Percentiles rank a stretch among this genome's conserved stretches.
Conservation (phyloP, 2,888 invertebrate genomes). For the Drosophila pseudotalamancana region DNA sequence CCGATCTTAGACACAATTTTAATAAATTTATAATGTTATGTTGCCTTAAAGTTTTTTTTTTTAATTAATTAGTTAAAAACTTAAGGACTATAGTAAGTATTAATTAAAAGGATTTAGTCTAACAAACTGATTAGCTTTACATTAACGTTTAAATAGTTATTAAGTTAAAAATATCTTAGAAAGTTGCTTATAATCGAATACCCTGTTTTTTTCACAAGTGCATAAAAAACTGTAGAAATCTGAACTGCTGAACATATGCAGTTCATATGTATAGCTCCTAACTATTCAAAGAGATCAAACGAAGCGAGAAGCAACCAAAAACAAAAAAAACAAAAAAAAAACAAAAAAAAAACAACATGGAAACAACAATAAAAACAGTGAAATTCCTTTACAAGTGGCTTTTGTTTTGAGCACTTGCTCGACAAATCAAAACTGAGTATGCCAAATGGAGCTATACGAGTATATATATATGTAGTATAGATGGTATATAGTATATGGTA, state of each 20-base stretch:
- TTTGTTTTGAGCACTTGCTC: constrained; percentile 52
- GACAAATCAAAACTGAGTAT: constrained; percentile 51
- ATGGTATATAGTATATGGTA: constrained; percentile 32
- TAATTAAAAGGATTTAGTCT: too few relatives aligned
- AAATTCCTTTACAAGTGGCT: constrained; percentile 48
- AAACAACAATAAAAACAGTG: constrained; percentile 16
- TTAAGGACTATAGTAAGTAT: too few relatives aligned
- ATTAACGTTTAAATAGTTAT: too few relatives aligned
- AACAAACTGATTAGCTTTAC: too few relatives aligned
- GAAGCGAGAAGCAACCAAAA: constrained; percentile 51
- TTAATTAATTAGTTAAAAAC: too few relatives aligned
- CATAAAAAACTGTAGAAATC: constrained; percentile 1
- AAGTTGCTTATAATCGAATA: background rate
- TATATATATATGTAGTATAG: background rate
- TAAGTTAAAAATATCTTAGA: too few relatives aligned
- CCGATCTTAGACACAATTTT: too few relatives aligned
- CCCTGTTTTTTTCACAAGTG: background rate
- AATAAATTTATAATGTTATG: too few relatives aligned
- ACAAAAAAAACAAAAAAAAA: constrained; percentile 22
- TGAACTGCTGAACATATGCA: constrained; percentile 42
- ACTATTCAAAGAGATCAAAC: constrained; percentile 49
- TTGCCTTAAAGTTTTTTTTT: too few relatives aligned
- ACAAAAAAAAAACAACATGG: constrained; percentile 10
- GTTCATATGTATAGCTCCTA: constrained; percentile 42
- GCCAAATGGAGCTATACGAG: constrained; percentile 4